phyloP scores from a whole-genome alignment of 2,888 invertebrate species.

The Caenorhabditis sp. region DNA sequence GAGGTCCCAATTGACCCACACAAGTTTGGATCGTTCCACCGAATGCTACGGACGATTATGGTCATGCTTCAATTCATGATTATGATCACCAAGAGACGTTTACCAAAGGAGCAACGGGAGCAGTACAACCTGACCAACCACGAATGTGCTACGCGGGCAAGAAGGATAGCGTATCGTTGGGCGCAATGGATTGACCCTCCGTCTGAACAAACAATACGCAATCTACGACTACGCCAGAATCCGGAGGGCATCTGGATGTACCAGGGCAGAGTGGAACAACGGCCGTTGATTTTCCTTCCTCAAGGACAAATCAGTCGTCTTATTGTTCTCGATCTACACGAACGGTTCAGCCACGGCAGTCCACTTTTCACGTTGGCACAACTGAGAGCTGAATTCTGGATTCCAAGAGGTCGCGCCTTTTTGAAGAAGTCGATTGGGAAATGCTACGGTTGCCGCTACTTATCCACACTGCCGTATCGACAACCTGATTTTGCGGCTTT shows the following conservation, averaged over 20 bases:
- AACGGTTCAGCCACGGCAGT: constrained; percentile 3
- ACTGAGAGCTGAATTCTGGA: constrained; percentile 72
- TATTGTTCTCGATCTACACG: not conserved
- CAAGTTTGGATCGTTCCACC: constrained; percentile 6
- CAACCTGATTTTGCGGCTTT: constrained; percentile 77
- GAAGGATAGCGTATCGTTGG: not conserved
- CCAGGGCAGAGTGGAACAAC: not conserved
- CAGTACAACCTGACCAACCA: not conserved
- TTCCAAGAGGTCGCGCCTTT: constrained; percentile 68
- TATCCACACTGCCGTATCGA: constrained; percentile 52
- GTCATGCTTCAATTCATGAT: not conserved
- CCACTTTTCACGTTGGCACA: constrained; percentile 47
- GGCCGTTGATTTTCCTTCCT: constrained; percentile 3
- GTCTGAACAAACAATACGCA: not conserved
- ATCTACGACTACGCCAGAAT: not conserved
- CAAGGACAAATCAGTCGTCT: not conserved
- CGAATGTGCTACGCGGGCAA: not conserved
- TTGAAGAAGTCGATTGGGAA: constrained; percentile 63
- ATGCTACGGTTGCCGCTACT: constrained; percentile 74
- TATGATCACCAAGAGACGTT: no score
- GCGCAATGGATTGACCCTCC: constrained; percentile 22
- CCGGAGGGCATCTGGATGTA: not conserved
- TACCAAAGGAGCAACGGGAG: no score
- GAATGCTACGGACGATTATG: constrained; percentile 10
- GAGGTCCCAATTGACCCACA: not conserved